Percentiles rank a stretch among this genome's conserved stretches.
phyloP scores from a whole-genome alignment of 2,797 vertebrate species.

The Esox lucius region DNA sequence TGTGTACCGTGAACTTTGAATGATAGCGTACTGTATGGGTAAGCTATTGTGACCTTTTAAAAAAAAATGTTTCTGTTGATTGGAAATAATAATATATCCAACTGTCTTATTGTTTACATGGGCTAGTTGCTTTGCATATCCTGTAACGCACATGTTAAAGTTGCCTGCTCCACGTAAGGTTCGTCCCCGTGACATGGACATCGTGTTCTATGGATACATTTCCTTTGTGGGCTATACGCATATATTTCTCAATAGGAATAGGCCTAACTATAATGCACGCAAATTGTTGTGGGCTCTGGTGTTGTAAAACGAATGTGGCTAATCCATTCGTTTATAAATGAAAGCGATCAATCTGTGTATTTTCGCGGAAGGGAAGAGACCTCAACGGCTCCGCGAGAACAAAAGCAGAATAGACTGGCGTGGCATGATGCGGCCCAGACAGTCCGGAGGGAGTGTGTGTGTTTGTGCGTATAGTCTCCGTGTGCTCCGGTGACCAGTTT shows the following conservation, averaged over 20 bases:
- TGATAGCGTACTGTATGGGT: slow-evolving; percentile 32
- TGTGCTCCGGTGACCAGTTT: not conserved
- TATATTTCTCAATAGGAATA: not conserved
- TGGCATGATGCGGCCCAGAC: slow-evolving; percentile 50
- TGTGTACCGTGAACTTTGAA: slow-evolving; percentile 52
- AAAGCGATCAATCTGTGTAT: not conserved
- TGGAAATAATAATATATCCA: not conserved
- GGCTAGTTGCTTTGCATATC: not conserved
- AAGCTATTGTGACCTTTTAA: not conserved
- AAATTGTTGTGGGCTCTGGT: not conserved
- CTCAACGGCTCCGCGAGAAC: slow-evolving; percentile 21
- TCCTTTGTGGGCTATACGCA: not conserved
- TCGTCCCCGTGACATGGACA: slow-evolving; percentile 55
- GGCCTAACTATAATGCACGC: not conserved
- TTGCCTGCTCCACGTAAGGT: slow-evolving; percentile 61
- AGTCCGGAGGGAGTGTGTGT: slow-evolving; percentile 12
- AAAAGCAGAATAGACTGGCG: slow-evolving; percentile 65
- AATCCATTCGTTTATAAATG: not conserved
- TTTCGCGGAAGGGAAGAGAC: not conserved
- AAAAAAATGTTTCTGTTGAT: not conserved
- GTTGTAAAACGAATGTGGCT: not conserved
- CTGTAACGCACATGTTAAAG: slow-evolving; percentile 41
- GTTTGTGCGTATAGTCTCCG: not conserved
- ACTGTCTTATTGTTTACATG: slow-evolving; percentile 25
- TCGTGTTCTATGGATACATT: slow-evolving; percentile 29